Evolutionary conservation across 2,888 invertebrate species (phyloP).

Genomic region (Mimas tiliae): DNA sequence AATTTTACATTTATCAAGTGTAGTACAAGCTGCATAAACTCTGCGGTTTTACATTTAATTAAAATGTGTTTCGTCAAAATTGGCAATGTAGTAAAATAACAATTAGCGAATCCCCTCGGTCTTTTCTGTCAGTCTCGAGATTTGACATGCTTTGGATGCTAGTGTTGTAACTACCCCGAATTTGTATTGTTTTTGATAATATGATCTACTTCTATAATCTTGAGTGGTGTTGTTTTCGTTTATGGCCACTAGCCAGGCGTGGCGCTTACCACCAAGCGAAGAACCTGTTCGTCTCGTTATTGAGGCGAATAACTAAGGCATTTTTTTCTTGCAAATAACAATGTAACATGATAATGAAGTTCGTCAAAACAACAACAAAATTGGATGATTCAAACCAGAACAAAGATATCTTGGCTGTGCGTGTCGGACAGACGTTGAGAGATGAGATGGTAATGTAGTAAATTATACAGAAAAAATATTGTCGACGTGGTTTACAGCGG

Average conservation of each 20-base stretch:
- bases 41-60: too few species aligned
- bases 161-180: too few species aligned
- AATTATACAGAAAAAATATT: slow-evolving; percentile 58
- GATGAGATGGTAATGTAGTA: slow-evolving; percentile 57
- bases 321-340: not conserved
- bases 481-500: slow-evolving; percentile 55
- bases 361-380: slow-evolving; percentile 31
- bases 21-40: too few species aligned
- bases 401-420: slow-evolving; percentile 42
- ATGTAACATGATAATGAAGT: slow-evolving; percentile 20
- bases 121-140: too few species aligned
- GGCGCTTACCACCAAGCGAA: not conserved
- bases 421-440: slow-evolving; percentile 50
- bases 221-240: too few species aligned
- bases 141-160: too few species aligned
- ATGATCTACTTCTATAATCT: too few species aligned
- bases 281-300: not conserved
- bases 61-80: too few species aligned
- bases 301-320: not conserved
- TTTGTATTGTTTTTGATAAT: too few species aligned
- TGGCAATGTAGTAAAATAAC: too few species aligned
- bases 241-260: too few species aligned
- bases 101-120: too few species aligned
- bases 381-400: slow-evolving; percentile 33
- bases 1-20: not conserved